Evolutionary conservation across 2,797 vertebrate species (phyloP).

Genomic region (Diplodus puntazzo): DNA sequence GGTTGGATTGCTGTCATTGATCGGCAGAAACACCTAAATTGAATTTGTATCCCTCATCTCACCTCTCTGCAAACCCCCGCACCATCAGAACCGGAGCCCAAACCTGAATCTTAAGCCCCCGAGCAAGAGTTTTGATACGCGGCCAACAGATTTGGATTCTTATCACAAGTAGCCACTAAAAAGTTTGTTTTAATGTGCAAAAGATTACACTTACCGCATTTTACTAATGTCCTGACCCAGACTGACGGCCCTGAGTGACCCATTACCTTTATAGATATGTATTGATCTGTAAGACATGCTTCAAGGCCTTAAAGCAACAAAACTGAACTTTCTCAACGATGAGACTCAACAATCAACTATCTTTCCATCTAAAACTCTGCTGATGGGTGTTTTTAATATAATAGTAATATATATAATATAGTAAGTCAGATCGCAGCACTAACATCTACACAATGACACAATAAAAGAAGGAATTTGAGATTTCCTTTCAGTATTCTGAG

Average conservation of each 20-base stretch:
- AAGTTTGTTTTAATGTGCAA: neutral
- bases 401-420: no score
- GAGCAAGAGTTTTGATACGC: slow-evolving; percentile 4
- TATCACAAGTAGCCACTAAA: slow-evolving; percentile 17
- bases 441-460: no score
- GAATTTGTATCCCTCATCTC: slow-evolving; percentile 83
- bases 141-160: slow-evolving; percentile 13
- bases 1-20: slow-evolving; percentile 82
- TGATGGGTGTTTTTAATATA: no score
- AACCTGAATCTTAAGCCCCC: slow-evolving; percentile 61
- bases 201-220: neutral
- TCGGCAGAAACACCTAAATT: slow-evolving; percentile 80
- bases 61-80: slow-evolving; percentile 56
- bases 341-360: no score
- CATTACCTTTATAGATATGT: neutral
- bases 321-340: no score
- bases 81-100: slow-evolving; percentile 37
- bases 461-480: no score
- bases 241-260: neutral
- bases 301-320: no score
- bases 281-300: no score
- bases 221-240: neutral
- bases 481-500: neutral
- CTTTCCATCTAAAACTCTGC: no score
- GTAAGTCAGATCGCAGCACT: neutral